Evolutionary conservation across 2,113 vertebrate genomes (phyloP), one percentile per base, ranked within the genome.

Genomic region (Gorsachius goisagi): DNA sequence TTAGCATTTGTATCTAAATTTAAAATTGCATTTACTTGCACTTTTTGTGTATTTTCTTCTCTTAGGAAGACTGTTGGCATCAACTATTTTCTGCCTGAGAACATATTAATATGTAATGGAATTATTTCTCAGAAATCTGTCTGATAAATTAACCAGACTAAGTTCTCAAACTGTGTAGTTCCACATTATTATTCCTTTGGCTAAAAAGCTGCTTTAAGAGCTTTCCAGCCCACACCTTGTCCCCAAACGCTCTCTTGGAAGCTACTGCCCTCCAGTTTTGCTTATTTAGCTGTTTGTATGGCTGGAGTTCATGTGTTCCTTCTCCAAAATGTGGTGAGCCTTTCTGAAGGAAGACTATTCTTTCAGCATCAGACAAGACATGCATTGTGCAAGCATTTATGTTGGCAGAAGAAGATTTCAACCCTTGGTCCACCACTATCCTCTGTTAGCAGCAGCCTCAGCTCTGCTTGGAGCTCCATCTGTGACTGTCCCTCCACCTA

Each of bases 121-220:
- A 69, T 66, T 44, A 56, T 32, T 76, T 82, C 20, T 77, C 62
- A 59, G 53, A 88, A 71, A 50, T 27, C 56, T 45, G 27, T n/a
- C n/a, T 45, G 21, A 85, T 50, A 45, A 82, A 67, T 17, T 52
- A 62, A 85, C 8, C 35, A 77, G 28, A 32, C 53, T 27, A 60
- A 72, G 21, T 20, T 76, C 26, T 41, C 41, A 41, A 62, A 81
- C n/a, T 0, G 0, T 26, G 2, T 11, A 35, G 64, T 12, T 77
- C 8, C 28, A 28, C 9, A 49, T 44, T 26, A 74, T 5, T 37
- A 73, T 60, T 8, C 9, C 58, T 52, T 14, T 58, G 13, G 28
- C 44, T 45, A n/a, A 58, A 56, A 62, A 16, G 3, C 4, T 33
- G 19, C 27, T 79, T 37, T 49, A 50, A 37, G 32, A 86, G 21